Evolutionary conservation across 1,140 invertebrate species (phyloP).

Genomic region (Caenorhabditis remanei): DNA sequence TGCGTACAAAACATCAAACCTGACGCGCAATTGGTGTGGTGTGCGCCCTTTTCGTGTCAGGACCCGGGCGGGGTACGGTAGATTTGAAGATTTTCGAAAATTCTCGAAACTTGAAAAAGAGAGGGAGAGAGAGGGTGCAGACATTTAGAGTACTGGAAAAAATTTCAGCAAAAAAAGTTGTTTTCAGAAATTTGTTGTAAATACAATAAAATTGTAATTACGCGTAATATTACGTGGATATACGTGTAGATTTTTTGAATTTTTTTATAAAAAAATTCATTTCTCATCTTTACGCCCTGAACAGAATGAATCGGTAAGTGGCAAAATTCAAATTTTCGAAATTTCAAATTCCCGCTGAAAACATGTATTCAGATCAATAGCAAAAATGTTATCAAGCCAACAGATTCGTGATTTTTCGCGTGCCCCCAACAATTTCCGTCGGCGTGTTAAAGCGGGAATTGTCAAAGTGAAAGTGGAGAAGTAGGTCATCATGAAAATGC

Average conservation of each 20-base stretch:
- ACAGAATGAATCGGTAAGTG: background rate
- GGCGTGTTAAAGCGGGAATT: background rate
- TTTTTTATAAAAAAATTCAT: no score
- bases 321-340: background rate
- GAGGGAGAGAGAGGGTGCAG: no score
- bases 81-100: background rate
- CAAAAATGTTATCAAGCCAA: slow-evolving; percentile 18
- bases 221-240: no score
- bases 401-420: background rate
- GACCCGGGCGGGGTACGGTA: background rate
- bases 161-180: no score
- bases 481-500: background rate
- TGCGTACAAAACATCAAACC: background rate
- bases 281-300: no score
- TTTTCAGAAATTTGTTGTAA: no score
- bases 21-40: background rate
- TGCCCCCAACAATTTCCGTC: background rate
- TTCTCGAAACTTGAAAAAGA: background rate
- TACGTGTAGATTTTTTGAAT: no score
- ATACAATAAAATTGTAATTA: no score
- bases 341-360: no score
- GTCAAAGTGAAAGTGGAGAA: background rate
- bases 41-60: background rate
- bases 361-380: slow-evolving; percentile 6
- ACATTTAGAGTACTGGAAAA: no score